Conservation (phyloP, 2,888 invertebrate species). For the Oxystoma pomonae region DNA sequence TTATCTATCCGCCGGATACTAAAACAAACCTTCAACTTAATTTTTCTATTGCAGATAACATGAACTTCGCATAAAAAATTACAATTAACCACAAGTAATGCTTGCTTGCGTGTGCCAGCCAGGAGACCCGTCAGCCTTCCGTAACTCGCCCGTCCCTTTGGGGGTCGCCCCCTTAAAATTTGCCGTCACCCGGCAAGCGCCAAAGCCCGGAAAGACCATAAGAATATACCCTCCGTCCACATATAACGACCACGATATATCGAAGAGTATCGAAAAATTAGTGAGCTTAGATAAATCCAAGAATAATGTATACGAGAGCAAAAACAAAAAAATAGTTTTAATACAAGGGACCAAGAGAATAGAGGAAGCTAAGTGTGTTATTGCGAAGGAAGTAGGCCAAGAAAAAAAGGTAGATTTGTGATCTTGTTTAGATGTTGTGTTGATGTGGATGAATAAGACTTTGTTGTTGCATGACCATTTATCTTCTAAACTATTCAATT, state of each 20-base stretch:
- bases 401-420: too few relatives aligned
- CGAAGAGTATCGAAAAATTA: neutral
- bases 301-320: neutral
- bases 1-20: too few relatives aligned
- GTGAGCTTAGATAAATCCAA: neutral
- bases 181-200: slow-evolving; percentile 12
- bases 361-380: too few relatives aligned
- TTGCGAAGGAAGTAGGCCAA: too few relatives aligned
- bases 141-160: slow-evolving; percentile 50
- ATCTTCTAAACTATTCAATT: too few relatives aligned
- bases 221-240: slow-evolving; percentile 31
- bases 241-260: slow-evolving; percentile 32
- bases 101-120: slow-evolving; percentile 67
- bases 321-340: neutral
- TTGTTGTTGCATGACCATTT: too few relatives aligned
- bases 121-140: slow-evolving; percentile 55
- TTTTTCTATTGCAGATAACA: too few relatives aligned
- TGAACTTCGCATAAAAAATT: too few relatives aligned
- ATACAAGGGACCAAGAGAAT: neutral
- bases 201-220: slow-evolving; percentile 35
- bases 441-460: too few relatives aligned
- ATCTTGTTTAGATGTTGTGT: too few relatives aligned
- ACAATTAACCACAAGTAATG: too few relatives aligned
- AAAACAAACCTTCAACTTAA: too few relatives aligned
- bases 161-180: neutral